Conservation (phyloP, 2,113 vertebrate species). For the Eurystomus gularis region DNA sequence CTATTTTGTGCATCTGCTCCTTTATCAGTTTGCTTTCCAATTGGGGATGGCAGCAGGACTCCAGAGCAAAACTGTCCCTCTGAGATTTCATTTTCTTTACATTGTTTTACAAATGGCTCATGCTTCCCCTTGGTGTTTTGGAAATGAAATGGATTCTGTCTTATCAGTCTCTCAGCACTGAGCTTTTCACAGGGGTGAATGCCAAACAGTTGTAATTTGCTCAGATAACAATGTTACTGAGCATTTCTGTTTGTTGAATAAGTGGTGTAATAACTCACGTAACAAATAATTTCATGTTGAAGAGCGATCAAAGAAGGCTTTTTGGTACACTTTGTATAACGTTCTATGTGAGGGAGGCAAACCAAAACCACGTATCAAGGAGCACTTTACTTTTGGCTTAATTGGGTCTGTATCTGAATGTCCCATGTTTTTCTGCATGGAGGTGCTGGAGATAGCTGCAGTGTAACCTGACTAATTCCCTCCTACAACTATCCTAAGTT, state of each 20-base stretch:
- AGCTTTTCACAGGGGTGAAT: not conserved
- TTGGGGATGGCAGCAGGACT: not conserved
- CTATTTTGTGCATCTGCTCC: not conserved
- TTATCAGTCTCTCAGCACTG: slow-evolving; percentile 4
- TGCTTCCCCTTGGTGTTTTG: not conserved
- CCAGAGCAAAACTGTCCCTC: not conserved
- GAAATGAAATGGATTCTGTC: not conserved
- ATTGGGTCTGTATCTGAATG: not conserved
- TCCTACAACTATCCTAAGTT: not conserved
- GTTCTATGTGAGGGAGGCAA: not conserved
- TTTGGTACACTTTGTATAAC: not conserved
- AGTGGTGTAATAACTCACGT: not conserved
- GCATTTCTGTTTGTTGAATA: not conserved
- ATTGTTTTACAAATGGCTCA: accelerated
- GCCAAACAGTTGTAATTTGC: not conserved
- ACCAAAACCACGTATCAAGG: accelerated
- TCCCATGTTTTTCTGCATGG: not conserved
- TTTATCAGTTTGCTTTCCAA: not conserved
- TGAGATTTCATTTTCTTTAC: not conserved
- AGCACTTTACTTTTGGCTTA: not conserved
- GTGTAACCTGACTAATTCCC: not conserved
- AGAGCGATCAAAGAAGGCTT: not conserved
- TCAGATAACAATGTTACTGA: not conserved
- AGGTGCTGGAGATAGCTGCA: not conserved
- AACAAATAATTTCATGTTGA: not conserved